A percentile compares a stretch with the other conserved stretches of the same genome.
Evolutionary conservation across 2,113 vertebrate genomes (phyloP).

Genomic region (Oriolus oriolus): DNA sequence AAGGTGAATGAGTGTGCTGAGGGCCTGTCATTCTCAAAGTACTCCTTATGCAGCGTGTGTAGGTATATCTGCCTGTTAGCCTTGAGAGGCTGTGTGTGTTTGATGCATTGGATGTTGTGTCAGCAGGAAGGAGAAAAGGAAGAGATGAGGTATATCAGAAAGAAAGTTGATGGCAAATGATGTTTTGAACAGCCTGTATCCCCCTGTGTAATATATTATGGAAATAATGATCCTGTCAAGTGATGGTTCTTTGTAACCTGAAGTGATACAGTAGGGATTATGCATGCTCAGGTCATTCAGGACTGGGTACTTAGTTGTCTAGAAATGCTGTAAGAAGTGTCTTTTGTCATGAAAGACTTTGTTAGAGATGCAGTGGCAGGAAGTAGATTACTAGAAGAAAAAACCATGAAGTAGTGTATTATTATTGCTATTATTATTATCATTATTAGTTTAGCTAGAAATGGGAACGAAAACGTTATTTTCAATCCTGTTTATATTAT

Average conservation of each 20-base stretch:
- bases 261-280: slow-evolving; percentile 29
- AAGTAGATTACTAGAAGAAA: not conserved
- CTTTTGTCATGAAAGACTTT: not conserved
- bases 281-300: not conserved
- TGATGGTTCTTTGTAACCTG: not conserved
- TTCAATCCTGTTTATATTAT: not conserved
- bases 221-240: slow-evolving; percentile 49
- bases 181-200: slow-evolving; percentile 7
- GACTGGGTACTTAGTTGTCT: not conserved
- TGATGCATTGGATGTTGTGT: slow-evolving; percentile 54
- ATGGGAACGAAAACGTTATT: not conserved
- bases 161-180: slow-evolving; percentile 14
- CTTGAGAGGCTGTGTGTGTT: slow-evolving; percentile 21
- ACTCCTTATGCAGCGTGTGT: slow-evolving; percentile 29
- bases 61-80: slow-evolving; percentile 45
- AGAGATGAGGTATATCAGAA: slow-evolving; percentile 19
- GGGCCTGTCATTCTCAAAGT: slow-evolving; percentile 18
- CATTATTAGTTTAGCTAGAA: not conserved
- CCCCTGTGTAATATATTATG: slow-evolving; percentile 39
- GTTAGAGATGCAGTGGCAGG: not conserved
- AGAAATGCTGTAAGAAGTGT: not conserved
- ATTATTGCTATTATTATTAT: not conserved
- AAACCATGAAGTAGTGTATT: not conserved
- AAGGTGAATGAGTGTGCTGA: slow-evolving; percentile 37
- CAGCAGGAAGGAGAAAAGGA: slow-evolving; percentile 17